phyloP scores from a whole-genome alignment of 1,140 invertebrate genomes.

The Littorina saxatilis region DNA sequence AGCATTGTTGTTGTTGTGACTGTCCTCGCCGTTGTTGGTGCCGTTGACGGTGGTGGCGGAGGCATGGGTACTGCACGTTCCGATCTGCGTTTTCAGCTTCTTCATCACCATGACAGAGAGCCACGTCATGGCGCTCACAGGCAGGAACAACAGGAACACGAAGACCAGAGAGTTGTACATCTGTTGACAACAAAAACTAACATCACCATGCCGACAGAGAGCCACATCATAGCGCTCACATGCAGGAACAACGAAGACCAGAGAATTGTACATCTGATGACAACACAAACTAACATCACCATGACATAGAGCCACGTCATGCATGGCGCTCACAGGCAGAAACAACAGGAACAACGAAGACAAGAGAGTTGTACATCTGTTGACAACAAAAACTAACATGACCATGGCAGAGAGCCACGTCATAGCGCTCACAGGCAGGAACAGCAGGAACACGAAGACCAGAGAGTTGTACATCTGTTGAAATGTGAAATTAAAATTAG shows the following conservation, averaged over 20 bases:
- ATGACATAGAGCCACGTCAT: neutral
- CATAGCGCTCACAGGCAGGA: slow-evolving; percentile 1
- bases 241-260: too few relatives aligned
- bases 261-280: too few relatives aligned
- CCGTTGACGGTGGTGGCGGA: neutral
- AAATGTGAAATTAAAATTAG: too few relatives aligned
- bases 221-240: too few relatives aligned
- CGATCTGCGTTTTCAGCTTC: neutral
- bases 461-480: slow-evolving; percentile 22
- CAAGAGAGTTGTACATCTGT: slow-evolving; percentile 22
- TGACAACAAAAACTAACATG: too few relatives aligned
- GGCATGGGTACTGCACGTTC: neutral
- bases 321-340: neutral
- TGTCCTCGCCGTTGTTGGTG: neutral
- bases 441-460: slow-evolving; percentile 12
- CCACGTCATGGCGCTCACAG: neutral
- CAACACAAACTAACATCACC: too few relatives aligned
- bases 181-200: too few relatives aligned
- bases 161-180: slow-evolving; percentile 20
- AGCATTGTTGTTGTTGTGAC: too few relatives aligned
- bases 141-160: slow-evolving; percentile 12
- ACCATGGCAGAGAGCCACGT: neutral
- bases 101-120: neutral
- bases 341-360: slow-evolving; percentile 12
- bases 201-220: too few relatives aligned